These are phyloP conservation scores for Sternarchorhynchus goeldii DNA, from an alignment of 2,797 vertebrate species.

Conservation along the genomic window DNA sequence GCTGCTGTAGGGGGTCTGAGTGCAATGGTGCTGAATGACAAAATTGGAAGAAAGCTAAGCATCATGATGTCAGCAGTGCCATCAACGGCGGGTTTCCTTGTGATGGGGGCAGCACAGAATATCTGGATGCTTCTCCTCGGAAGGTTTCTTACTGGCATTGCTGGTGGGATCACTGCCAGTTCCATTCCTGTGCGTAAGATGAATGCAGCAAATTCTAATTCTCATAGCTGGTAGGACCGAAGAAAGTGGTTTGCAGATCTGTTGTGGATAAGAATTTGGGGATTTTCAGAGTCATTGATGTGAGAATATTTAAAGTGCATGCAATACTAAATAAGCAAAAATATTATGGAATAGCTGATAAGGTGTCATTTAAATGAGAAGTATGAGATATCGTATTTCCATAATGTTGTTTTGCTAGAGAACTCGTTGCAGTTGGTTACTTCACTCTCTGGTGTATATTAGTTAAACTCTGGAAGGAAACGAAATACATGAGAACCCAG, in stretches of 20 bases:
- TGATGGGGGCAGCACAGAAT: slow-evolving; percentile 81
- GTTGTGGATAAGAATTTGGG: not conserved
- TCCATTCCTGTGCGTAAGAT: slow-evolving; percentile 87
- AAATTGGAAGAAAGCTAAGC: slow-evolving; percentile 88
- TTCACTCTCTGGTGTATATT: no score
- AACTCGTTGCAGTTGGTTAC: no score
- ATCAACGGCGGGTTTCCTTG: slow-evolving; percentile 77
- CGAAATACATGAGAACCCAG: no score
- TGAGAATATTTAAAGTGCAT: not conserved
- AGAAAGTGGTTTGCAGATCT: not conserved
- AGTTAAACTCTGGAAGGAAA: no score
- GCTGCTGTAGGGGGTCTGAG: slow-evolving; percentile 84
- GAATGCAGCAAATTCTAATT: not conserved
- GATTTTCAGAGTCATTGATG: not conserved
- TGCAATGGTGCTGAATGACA: slow-evolving; percentile 89
- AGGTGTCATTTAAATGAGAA: no score
- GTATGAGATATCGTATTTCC: no score
- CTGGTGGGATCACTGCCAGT: slow-evolving; percentile 85
- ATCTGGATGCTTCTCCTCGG: slow-evolving; percentile 87
- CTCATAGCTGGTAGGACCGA: not conserved
- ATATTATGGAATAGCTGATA: no score
- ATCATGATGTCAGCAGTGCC: slow-evolving; percentile 91
- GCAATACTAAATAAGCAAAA: no score
- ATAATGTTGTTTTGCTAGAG: no score
- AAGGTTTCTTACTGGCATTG: slow-evolving; percentile 85